Conservation (phyloP, 2,797 vertebrate species). For the Parambassis ranga region DNA sequence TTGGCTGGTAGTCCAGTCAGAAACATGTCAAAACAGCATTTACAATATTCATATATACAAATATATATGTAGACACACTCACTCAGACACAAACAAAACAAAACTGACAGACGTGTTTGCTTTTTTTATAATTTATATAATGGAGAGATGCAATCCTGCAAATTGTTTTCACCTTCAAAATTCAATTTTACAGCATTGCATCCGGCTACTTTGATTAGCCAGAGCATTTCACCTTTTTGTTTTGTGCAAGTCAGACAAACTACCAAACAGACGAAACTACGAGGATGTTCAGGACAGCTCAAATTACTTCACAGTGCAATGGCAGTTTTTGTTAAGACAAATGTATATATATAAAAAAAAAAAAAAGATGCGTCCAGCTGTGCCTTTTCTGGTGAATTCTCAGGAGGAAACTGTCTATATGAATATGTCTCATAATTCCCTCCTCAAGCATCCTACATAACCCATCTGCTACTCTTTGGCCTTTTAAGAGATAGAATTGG, state of each 20-base stretch:
- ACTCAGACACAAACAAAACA: constrained; percentile 24
- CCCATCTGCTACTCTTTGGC: constrained; percentile 61
- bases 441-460: background rate
- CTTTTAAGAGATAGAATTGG: constrained; percentile 20
- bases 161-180: background rate
- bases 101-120: constrained; percentile 22
- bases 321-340: constrained; percentile 72
- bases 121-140: background rate
- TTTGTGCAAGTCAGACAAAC: background rate
- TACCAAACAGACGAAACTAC: too few species aligned
- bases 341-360: constrained; percentile 37
- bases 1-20: constrained; percentile 42
- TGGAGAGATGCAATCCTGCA: background rate
- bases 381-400: constrained; percentile 11
- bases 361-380: constrained; percentile 33
- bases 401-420: constrained; percentile 35
- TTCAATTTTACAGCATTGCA: background rate
- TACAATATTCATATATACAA: constrained; percentile 82
- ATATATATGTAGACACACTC: constrained; percentile 63
- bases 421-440: background rate
- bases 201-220: background rate
- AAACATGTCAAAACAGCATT: constrained; percentile 73
- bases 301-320: constrained; percentile 74
- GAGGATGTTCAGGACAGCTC: constrained; percentile 16
- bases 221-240: background rate